Percentiles rank a stretch among this genome's conserved stretches.
These are phyloP conservation scores for Panthera uncia DNA, from an alignment of 2,113 vertebrate genomes.

Conservation along the genomic window DNA sequence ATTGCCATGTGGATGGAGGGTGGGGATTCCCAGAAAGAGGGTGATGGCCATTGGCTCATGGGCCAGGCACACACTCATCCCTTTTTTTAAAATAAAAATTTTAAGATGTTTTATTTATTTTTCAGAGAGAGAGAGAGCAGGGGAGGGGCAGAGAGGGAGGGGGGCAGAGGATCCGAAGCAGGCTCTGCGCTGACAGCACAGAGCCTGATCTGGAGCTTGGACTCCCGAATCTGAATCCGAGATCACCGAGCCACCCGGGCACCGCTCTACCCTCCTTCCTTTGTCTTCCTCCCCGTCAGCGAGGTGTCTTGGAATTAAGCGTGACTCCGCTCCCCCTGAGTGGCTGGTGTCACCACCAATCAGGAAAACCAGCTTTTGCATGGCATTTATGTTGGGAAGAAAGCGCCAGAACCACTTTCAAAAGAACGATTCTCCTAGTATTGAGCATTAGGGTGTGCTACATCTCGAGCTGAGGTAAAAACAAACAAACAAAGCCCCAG, in stretches of 20 bases:
- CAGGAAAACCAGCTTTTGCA: background rate
- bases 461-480: background rate
- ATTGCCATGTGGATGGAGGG: background rate
- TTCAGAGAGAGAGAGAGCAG: too few relatives aligned
- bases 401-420: background rate
- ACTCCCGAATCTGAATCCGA: too few relatives aligned
- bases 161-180: too few relatives aligned
- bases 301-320: background rate
- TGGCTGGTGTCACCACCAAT: background rate
- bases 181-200: too few relatives aligned
- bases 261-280: too few relatives aligned
- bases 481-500: background rate
- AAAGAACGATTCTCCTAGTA: background rate
- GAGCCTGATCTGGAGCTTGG: too few relatives aligned
- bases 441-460: too few relatives aligned
- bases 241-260: too few relatives aligned
- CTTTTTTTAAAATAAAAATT: too few relatives aligned
- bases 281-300: background rate
- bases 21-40: background rate
- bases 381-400: background rate
- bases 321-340: background rate
- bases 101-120: too few relatives aligned
- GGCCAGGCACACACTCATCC: background rate
- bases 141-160: too few relatives aligned
- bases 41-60: background rate